Evolutionary conservation across 1,140 invertebrate genomes (phyloP).

Genomic region (Platyscapa corneri): DNA sequence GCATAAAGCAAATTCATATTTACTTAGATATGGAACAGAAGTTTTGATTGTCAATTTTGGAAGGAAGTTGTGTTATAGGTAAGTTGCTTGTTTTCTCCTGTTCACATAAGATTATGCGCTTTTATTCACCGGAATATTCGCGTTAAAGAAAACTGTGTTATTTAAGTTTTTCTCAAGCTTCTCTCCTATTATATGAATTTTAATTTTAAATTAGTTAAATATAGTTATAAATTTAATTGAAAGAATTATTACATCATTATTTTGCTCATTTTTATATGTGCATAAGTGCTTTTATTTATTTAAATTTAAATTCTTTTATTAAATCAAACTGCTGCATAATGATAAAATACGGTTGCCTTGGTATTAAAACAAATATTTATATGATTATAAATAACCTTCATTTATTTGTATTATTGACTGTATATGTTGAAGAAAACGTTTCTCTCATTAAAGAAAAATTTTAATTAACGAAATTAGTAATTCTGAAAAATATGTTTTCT

Average conservation of each 20-base stretch:
- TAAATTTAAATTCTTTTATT: too few relatives aligned
- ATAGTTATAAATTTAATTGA: neutral
- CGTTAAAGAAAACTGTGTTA: neutral
- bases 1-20: neutral
- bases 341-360: too few relatives aligned
- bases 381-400: too few relatives aligned
- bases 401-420: too few relatives aligned
- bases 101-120: neutral
- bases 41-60: conserved; percentile 23
- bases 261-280: neutral
- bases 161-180: neutral
- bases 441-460: too few relatives aligned
- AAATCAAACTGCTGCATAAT: too few relatives aligned
- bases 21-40: neutral
- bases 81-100: neutral
- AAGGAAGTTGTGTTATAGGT: neutral
- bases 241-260: neutral
- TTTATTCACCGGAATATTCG: neutral
- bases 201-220: neutral
- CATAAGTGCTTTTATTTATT: neutral
- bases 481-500: too few relatives aligned
- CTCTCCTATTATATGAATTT: neutral
- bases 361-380: too few relatives aligned
- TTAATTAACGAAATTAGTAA: too few relatives aligned
- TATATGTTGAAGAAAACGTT: too few relatives aligned